Conservation (phyloP, 2,113 vertebrate species). For the Tyto alba region DNA sequence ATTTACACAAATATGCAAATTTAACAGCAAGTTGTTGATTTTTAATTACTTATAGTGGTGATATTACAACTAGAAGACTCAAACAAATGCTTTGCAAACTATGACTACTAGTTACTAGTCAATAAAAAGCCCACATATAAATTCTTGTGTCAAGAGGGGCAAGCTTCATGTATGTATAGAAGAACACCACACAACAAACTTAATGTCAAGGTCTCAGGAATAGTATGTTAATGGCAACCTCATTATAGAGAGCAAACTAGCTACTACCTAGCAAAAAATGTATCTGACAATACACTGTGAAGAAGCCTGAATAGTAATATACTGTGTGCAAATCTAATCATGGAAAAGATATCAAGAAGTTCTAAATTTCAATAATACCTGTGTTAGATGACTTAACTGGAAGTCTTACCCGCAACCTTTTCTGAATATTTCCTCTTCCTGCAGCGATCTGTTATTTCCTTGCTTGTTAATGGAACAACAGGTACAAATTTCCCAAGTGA, state of each 20-base stretch:
- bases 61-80: not conserved
- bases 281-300: not conserved
- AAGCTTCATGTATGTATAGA: not conserved
- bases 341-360: not conserved
- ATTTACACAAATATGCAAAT: not conserved
- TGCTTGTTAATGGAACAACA: not conserved
- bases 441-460: not conserved
- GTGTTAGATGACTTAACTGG: not conserved
- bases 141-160: not conserved
- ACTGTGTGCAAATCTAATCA: not conserved
- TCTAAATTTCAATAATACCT: not conserved
- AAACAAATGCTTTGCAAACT: not conserved
- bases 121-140: not conserved
- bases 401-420: not conserved
- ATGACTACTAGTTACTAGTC: not conserved
- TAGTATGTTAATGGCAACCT: not conserved
- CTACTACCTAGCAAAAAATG: not conserved
- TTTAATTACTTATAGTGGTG: not conserved
- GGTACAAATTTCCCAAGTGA: conserved; percentile 4
- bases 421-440: not conserved
- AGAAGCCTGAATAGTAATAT: not conserved
- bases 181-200: not conserved
- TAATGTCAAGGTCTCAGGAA: not conserved
- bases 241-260: not conserved
- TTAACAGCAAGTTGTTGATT: not conserved